Conservation (phyloP, 2,797 vertebrate species). For the Manis crassicaudata region DNA sequence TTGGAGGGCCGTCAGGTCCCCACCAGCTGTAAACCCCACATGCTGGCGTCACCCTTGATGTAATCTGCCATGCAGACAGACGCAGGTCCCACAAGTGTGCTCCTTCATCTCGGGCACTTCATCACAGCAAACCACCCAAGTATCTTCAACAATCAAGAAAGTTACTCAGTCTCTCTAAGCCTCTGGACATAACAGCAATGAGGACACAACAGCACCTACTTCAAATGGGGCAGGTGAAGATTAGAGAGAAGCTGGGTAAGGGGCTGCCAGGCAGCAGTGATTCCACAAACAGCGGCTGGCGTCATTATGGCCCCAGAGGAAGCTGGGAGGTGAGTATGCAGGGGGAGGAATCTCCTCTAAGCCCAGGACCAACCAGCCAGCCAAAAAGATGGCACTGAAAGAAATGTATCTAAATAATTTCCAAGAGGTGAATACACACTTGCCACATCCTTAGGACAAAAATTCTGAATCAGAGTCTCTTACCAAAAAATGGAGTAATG, state of each 20-base stretch:
- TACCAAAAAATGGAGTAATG: neutral
- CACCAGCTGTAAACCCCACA: neutral
- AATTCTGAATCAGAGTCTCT: neutral
- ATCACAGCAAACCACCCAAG: neutral
- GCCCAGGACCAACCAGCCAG: neutral
- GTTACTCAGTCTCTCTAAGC: neutral
- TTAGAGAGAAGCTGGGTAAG: constrained; percentile 9
- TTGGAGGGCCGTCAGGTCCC: neutral
- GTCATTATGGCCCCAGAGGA: constrained; percentile 1
- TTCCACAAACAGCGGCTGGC: constrained; percentile 22
- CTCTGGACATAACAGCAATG: constrained; percentile 50
- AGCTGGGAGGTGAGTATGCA: neutral
- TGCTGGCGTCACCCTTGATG: neutral
- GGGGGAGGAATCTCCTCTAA: neutral
- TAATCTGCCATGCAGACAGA: neutral
- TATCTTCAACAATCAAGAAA: neutral
- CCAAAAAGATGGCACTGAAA: neutral
- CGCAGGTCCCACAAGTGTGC: neutral
- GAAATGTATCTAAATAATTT: neutral
- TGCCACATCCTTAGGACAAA: neutral
- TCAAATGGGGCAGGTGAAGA: constrained; percentile 49
- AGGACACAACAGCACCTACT: constrained; percentile 30
- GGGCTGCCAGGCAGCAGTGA: neutral
- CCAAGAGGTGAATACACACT: neutral
- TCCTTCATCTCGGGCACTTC: neutral